Evolutionary conservation across 1,140 invertebrate species (phyloP), one percentile per base, ranked within the genome.

Genomic region (Diachasma alloeum): DNA sequence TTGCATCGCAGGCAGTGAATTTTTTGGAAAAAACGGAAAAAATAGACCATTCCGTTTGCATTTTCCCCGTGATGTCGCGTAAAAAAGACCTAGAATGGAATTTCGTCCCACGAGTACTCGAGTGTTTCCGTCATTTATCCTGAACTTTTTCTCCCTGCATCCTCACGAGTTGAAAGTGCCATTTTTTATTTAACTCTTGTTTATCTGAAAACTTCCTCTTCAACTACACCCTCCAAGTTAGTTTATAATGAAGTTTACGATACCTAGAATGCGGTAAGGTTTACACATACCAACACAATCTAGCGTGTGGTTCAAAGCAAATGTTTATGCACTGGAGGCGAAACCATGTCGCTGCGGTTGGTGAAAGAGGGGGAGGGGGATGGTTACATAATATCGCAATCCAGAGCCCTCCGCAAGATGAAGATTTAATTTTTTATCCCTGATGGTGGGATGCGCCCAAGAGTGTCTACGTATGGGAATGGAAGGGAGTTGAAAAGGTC

Each of bases 371-470:
- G 11, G 22, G 26, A 39, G 42, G 39, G 10, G 10, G 26, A 15
- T 31, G 42, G 26, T 71, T 71, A 76, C 56, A 31, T 63, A 71
- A 76, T 71, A 70, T 63, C 22, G 36, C 24, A 48, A 26, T 24
- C 24, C n/a, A 5, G 31, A 68, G 26, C 36, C n/a, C 66, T 37
- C 36, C 36, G 44, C 48, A 22, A 63, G 74, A 76, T 71, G 48
- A 63, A 63, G 74, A 19, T 76, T 76, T 76, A 76, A 76, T 76
- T 76, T 71, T 71, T 75, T 26, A 75, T 67, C 48, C 22, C 26
- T 44, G n/a, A 63, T 66, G 56, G 19, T 42, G 44, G 26, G 10
- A 31, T 22, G 39, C 26, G 36, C n/a, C 17, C n/a, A 37, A 17
- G 9, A 66, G 36, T 17, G 39, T 53, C 31, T 15, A 17, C 46